phyloP scores from a whole-genome alignment of 2,113 vertebrate species.

The Accipiter cooperii region DNA sequence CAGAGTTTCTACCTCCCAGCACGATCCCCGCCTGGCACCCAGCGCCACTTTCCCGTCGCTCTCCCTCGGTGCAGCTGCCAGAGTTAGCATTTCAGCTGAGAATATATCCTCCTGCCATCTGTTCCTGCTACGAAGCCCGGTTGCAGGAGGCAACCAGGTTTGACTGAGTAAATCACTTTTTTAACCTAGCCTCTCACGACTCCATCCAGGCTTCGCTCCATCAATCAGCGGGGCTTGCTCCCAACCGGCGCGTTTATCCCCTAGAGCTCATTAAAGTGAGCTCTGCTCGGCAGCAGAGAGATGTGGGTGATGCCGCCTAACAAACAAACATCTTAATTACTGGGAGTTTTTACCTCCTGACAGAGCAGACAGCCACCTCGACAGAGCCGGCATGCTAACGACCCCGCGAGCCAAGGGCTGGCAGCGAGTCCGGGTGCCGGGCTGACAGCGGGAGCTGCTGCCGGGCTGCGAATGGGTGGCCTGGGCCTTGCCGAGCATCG shows the following conservation, averaged over 20 bases:
- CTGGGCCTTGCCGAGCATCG: neutral
- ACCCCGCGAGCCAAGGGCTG: neutral
- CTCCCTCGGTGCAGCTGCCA: neutral
- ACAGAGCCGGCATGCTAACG: neutral
- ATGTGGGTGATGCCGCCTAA: neutral
- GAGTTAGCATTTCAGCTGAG: neutral
- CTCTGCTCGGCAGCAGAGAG: neutral
- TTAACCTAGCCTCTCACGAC: neutral
- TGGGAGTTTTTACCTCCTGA: neutral
- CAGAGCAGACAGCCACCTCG: neutral
- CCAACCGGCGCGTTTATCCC: neutral
- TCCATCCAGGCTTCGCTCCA: neutral
- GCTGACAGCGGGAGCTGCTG: neutral
- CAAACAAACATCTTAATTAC: neutral
- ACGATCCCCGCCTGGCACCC: neutral
- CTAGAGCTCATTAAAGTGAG: neutral
- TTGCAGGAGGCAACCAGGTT: neutral
- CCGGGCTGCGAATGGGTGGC: rapidly evolving
- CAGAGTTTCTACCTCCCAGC: neutral
- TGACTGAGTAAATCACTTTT: neutral
- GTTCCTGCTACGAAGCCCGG: rapidly evolving
- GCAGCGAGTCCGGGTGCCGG: rapidly evolving
- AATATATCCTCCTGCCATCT: neutral
- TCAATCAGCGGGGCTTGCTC: neutral
- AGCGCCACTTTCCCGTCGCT: neutral